phyloP scores from a whole-genome alignment of 2,113 vertebrate species.

The Albula goreensis region DNA sequence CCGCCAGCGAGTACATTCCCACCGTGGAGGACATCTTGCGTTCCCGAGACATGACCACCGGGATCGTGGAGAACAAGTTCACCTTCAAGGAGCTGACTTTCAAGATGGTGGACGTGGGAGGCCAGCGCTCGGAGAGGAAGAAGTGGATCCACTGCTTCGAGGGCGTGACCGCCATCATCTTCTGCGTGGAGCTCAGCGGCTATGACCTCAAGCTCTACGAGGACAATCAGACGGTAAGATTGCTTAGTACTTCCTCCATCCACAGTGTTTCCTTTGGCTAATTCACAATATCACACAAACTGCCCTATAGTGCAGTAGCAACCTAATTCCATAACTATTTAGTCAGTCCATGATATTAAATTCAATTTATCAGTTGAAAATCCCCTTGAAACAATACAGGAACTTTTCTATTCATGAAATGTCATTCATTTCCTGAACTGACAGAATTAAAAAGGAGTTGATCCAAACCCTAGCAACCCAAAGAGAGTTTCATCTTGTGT shows the following conservation, averaged over 20 bases:
- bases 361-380: no score
- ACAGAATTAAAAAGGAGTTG: no score
- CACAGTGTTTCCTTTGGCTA: neutral
- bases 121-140: constrained; percentile 95
- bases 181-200: constrained; percentile 98
- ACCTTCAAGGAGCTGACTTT: constrained; percentile 99
- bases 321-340: no score
- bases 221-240: constrained; percentile 95
- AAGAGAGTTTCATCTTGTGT: no score
- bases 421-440: no score
- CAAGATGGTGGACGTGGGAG: constrained; percentile 99
- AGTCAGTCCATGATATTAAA: no score
- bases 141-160: constrained; percentile 99
- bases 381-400: no score
- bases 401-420: no score
- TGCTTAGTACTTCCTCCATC: neutral
- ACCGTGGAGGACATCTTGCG: constrained; percentile 97
- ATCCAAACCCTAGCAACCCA: no score
- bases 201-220: constrained; percentile 99
- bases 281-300: no score
- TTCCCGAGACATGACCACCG: constrained; percentile 98
- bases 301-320: no score
- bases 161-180: constrained; percentile 98
- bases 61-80: constrained; percentile 99
- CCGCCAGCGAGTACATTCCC: constrained; percentile 89